Conservation (phyloP, 1,140 invertebrate genomes). For the Chymomyza costata region DNA sequence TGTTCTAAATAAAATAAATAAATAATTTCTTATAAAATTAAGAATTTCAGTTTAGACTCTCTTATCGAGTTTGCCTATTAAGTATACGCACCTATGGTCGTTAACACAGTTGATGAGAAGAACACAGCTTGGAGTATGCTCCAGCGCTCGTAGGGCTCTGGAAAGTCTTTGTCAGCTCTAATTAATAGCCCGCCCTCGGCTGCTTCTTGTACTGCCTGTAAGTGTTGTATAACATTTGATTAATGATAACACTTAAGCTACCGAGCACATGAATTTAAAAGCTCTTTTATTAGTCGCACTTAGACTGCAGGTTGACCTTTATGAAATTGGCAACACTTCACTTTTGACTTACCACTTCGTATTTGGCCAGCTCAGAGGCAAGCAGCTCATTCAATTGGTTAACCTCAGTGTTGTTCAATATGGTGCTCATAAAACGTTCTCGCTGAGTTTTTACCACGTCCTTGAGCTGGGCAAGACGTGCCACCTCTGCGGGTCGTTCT, state of each 20-base stretch:
- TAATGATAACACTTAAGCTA: too few relatives aligned
- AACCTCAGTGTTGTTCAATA: slow-evolving; percentile 79
- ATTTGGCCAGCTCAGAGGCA: slow-evolving; percentile 78
- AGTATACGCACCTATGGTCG: slow-evolving; percentile 83
- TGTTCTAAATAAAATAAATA: too few relatives aligned
- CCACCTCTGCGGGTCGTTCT: slow-evolving; percentile 83
- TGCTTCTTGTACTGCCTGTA: slow-evolving; percentile 79
- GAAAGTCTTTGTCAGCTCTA: slow-evolving; percentile 77
- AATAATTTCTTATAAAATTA: too few relatives aligned
- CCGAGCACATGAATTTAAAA: too few relatives aligned
- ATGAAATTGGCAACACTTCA: too few relatives aligned
- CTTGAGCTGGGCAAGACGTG: slow-evolving; percentile 78
- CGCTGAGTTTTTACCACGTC: slow-evolving; percentile 76
- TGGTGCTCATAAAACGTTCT: slow-evolving; percentile 76
- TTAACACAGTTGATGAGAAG: slow-evolving; percentile 89
- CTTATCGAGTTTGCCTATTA: not conserved
- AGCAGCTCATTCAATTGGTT: slow-evolving; percentile 78
- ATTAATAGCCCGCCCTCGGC: slow-evolving; percentile 79
- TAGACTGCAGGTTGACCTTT: too few relatives aligned
- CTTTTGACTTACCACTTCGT: slow-evolving; percentile 77
- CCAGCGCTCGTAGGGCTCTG: slow-evolving; percentile 81
- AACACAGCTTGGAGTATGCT: slow-evolving; percentile 87
- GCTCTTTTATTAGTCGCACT: too few relatives aligned
- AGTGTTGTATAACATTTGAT: too few relatives aligned
- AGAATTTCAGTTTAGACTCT: not conserved